These are phyloP conservation scores for Zophobas morio DNA, from an alignment of 1,140 invertebrate genomes.

Conservation along the genomic window DNA sequence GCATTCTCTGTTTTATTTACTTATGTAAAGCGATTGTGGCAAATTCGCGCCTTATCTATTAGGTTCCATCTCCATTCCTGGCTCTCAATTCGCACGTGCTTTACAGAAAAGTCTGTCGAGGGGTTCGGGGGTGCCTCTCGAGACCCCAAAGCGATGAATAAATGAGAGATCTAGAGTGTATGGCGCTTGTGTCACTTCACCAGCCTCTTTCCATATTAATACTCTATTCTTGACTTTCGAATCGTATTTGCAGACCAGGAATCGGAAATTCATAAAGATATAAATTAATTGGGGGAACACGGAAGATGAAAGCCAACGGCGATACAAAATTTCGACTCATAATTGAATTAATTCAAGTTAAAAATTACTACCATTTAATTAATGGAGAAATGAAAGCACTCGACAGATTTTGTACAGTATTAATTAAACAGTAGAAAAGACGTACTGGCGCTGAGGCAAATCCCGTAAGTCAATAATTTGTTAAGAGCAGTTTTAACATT, in stretches of 20 bases:
- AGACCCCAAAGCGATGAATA: constrained; percentile 51
- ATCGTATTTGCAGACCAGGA: constrained; percentile 4
- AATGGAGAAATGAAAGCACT: background rate
- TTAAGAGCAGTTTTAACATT: too few relatives aligned
- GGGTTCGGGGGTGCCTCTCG: constrained; percentile 23
- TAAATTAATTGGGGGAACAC: constrained; percentile 44
- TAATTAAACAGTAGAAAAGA: background rate
- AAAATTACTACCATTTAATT: constrained; percentile 5
- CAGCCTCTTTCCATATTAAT: constrained; percentile 45
- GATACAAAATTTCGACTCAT: constrained; percentile 14
- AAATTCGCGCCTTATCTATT: constrained; percentile 41
- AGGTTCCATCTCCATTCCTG: constrained; percentile 32
- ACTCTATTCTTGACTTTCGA: constrained; percentile 31
- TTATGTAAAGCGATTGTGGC: constrained; percentile 40
- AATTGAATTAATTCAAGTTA: constrained; percentile 4
- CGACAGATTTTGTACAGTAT: background rate
- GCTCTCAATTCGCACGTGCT: constrained; percentile 37
- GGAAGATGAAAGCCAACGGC: constrained; percentile 27
- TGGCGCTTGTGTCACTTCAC: constrained; percentile 39
- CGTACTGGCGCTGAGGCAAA: background rate
- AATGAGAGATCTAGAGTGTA: constrained; percentile 54
- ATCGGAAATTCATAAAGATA: constrained; percentile 23
- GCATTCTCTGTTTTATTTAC: constrained; percentile 29
- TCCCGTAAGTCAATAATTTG: background rate
- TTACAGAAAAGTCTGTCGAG: constrained; percentile 30